Base-by-base conservation (phyloP, 1,140 invertebrate genomes). In the Stratiolaelaps scimitus region DNA sequence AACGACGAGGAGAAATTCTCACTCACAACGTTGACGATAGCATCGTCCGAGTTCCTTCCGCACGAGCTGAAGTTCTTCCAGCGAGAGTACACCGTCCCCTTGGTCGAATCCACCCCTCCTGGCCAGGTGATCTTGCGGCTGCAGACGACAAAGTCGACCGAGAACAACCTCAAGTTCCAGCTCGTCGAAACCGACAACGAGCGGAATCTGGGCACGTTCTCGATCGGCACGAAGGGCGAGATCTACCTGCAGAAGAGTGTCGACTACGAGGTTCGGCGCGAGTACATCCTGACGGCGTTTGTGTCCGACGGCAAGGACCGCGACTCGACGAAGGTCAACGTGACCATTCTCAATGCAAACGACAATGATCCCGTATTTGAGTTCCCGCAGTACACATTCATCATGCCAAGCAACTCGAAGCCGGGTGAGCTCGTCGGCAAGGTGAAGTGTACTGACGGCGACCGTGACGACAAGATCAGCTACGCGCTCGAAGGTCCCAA, bases 1-100 rank as follows among this genome's bases (percentile, higher is more conserved):
- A 88, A 94, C 74, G 92, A 93, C 78, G 78, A 83, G 0, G 90
- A 92, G 76, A 81, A 89, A 46, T 92, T 89, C 73, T 85, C 88
- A 2, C 75, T 91, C 66, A 84, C 87, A 5, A 91, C 89, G 0
- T 77, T 92, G 43, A 82, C 85, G 64, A 44, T 73, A 0, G 77
- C 89, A 29, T 80, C 79, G 17, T 75, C 79, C 70, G 72, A 66
- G 71, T 74, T 77, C 76, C 74, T 71, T 72, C 80, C 66, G 70
- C 76, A 67, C 77, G 60, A 80, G 76, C 69, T 81, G 5, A 77
- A 78, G 67, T 93, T 92, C 75, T 76, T 85, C n/a, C 82, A 85
- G 68, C 80, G 82, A 48, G 81, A 83, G 65, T 91, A 87, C 75
- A 75, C 81, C 20, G 81, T 84, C 56, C 82, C 79, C 4, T 82